Evolutionary conservation across 1,140 invertebrate species (phyloP), one percentile per base, ranked within the genome.

Genomic region (Agrilus planipennis): DNA sequence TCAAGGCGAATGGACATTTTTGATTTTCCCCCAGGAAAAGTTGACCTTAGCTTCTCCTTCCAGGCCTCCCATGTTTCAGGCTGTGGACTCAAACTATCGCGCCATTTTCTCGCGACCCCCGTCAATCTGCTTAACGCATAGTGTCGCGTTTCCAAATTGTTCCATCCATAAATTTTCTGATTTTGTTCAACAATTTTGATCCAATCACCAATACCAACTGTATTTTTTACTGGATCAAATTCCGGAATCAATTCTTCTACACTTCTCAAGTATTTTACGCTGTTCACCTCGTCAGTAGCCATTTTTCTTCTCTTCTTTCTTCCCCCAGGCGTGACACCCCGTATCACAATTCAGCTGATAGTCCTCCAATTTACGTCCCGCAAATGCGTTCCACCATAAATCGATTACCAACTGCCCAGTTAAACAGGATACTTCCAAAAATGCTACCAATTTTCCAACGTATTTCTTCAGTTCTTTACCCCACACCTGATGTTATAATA

Each of bases 91-190:
- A 37, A 16, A n/a, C n/a, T n/a, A n/a, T n/a, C n/a, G n/a, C n/a
- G n/a, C n/a, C 20, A 37, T 23, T 22, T 37, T 14, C 15, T 37
- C 6, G 35, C 35, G 9, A 37, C 35, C 11, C 35, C 35, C 3
- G 4, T 15, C 6, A 37, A 27, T 37, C 25, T 23, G 4, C 19
- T 23, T 7, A 37, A 22, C 4, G 4, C 35, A 23, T 37, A 37
- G 17, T 37, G 20, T 25, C 25, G 21, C 9, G 25, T 25, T 7
- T 19, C 19, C 6, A 23, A n/a, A 23, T 23, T 6, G 14, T 37
- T 16, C 20, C 35, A 37, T n/a, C 25, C 23, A 14, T 37, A 27
- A 12, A 37, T 4, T 16, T 37, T 22, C 4, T 22, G 19, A 25
- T 15, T n/a, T 15, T 37, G 19, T 14, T 37, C 35, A 5, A 37